These are phyloP conservation scores for Halocaridina rubra DNA, from an alignment of 2,888 invertebrate species.

Conservation along the genomic window DNA sequence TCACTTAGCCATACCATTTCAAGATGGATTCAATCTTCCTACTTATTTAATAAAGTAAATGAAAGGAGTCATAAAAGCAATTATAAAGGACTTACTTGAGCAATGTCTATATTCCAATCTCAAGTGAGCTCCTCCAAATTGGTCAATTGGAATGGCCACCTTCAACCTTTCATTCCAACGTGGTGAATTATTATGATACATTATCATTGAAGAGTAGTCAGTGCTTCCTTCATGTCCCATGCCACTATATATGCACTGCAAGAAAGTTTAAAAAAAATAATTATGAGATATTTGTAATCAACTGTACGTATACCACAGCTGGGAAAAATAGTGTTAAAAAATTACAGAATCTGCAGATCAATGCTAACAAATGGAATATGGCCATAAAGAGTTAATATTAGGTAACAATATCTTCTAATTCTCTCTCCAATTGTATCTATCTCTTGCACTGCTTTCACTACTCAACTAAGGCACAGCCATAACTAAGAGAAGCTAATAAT, in stretches of 20 bases:
- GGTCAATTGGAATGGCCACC: constrained; percentile 89
- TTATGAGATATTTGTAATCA: not conserved
- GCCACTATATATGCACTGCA: constrained; percentile 86
- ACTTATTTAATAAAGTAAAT: too few species aligned
- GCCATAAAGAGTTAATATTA: not conserved
- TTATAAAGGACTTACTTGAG: constrained; percentile 90
- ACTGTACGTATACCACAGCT: too few species aligned
- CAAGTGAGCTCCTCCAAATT: constrained; percentile 91
- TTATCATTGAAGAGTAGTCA: constrained; percentile 76
- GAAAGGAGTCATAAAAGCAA: not conserved
- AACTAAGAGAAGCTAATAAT: too few species aligned
- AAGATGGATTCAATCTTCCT: too few species aligned
- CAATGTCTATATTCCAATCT: constrained; percentile 93
- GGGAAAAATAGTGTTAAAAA: constrained; percentile 65
- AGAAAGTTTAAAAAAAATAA: constrained; percentile 13
- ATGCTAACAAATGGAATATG: not conserved
- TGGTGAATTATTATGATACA: constrained; percentile 94
- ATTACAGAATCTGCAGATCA: not conserved
- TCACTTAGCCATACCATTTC: too few species aligned
- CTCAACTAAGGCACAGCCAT: too few species aligned
- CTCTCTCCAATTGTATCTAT: too few species aligned
- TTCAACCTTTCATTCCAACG: constrained; percentile 91
- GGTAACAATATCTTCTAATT: not conserved
- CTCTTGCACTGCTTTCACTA: too few species aligned
- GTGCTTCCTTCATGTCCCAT: constrained; percentile 79